Evolutionary conservation across 1,140 invertebrate species (phyloP).

Genomic region (Lepidurus apus): DNA sequence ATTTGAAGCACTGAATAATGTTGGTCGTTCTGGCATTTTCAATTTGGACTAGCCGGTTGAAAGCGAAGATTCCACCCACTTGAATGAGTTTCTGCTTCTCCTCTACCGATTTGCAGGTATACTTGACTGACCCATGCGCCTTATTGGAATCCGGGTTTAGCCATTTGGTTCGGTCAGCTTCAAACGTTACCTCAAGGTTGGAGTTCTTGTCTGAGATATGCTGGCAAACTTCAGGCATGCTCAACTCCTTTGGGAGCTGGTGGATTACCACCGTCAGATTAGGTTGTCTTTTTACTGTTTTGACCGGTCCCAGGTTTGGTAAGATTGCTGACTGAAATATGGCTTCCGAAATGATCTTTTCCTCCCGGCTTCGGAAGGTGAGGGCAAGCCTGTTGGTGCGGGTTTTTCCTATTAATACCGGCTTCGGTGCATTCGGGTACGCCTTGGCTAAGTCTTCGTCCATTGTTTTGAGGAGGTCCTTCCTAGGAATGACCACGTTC

Average conservation of each 20-base stretch:
- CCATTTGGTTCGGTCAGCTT: not conserved
- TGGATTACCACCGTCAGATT: too few relatives aligned
- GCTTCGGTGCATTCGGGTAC: constrained; percentile 13
- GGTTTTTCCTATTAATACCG: too few relatives aligned
- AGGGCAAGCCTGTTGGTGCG: too few relatives aligned
- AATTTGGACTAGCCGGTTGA: not conserved
- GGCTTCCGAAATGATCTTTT: too few relatives aligned
- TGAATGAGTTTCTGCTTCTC: not conserved
- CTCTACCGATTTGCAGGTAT: not conserved
- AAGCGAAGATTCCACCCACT: not conserved
- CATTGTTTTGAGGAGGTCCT: not conserved
- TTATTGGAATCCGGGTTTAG: not conserved
- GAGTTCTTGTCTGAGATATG: constrained; percentile 8
- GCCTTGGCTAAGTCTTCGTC: not conserved
- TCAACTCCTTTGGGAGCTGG: constrained; percentile 14
- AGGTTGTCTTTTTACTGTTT: too few relatives aligned
- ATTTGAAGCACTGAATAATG: not conserved
- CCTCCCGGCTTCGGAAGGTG: too few relatives aligned
- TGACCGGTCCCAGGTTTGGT: too few relatives aligned
- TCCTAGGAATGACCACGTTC: not conserved
- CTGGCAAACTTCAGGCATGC: not conserved
- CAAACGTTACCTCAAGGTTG: not conserved
- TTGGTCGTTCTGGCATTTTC: not conserved
- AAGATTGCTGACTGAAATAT: too few relatives aligned
- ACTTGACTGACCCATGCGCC: not conserved